phyloP scores from a whole-genome alignment of 2,888 invertebrate species.

The Orthosia cruda region DNA sequence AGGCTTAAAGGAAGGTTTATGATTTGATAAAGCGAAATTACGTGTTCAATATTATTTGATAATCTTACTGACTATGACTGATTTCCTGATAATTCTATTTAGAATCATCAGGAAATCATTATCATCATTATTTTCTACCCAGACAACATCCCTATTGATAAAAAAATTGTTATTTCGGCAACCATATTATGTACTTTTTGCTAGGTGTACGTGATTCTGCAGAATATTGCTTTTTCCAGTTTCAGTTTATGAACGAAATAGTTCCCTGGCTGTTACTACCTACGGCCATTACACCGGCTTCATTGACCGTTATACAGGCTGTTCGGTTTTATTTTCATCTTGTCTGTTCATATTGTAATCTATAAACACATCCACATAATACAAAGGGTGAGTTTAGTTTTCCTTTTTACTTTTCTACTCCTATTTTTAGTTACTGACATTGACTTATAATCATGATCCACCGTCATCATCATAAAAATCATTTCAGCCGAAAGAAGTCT shows the following conservation, averaged over 20 bases:
- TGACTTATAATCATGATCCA: too few relatives aligned
- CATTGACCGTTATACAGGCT: constrained; percentile 17
- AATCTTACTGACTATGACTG: too few relatives aligned
- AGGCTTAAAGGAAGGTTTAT: too few relatives aligned
- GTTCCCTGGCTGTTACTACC: constrained; percentile 12
- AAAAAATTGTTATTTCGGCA: not conserved
- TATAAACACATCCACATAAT: not conserved
- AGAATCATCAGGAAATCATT: too few relatives aligned
- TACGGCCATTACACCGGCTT: constrained; percentile 6
- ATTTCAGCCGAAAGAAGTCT: too few relatives aligned
- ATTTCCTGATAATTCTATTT: too few relatives aligned
- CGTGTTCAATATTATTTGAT: too few relatives aligned
- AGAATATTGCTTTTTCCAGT: constrained; percentile 37
- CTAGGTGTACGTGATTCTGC: not conserved
- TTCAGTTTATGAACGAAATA: constrained; percentile 45
- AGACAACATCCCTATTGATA: not conserved
- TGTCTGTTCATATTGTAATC: constrained; percentile 18
- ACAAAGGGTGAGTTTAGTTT: not conserved
- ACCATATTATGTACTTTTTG: not conserved
- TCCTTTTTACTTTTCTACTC: too few relatives aligned
- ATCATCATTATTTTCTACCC: too few relatives aligned
- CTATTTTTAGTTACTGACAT: too few relatives aligned
- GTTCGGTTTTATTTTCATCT: constrained; percentile 38
- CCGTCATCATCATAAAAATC: too few relatives aligned
- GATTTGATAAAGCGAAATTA: too few relatives aligned